Percentiles rank a stretch among this genome's conserved stretches.
Evolutionary conservation across 2,797 vertebrate genomes (phyloP).

Genomic region (Petrocephalus sullivani): DNA sequence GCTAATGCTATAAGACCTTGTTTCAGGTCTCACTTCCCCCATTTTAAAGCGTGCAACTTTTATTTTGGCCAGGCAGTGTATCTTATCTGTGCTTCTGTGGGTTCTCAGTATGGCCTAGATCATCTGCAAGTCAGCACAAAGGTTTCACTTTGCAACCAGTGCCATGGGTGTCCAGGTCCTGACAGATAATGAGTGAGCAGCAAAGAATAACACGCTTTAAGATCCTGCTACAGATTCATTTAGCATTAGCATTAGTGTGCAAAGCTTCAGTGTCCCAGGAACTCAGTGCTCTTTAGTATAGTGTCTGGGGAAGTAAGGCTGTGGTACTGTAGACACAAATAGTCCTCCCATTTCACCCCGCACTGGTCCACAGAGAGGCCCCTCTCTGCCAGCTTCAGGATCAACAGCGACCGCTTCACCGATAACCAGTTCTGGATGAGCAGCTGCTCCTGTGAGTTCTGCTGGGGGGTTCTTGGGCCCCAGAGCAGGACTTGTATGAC

Average conservation of each 20-base stretch:
- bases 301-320: slow-evolving; percentile 48
- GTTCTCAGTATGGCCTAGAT: neutral
- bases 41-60: no score
- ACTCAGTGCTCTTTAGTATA: slow-evolving; percentile 40
- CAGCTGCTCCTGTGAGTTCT: slow-evolving; percentile 27
- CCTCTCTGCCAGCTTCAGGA: slow-evolving; percentile 67
- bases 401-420: slow-evolving; percentile 61
- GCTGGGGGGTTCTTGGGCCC: slow-evolving; percentile 62
- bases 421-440: slow-evolving; percentile 62
- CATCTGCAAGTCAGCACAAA: neutral
- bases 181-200: neutral
- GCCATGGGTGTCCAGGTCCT: neutral
- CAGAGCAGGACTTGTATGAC: slow-evolving; percentile 74
- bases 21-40: no score
- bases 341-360: slow-evolving; percentile 62
- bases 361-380: slow-evolving; percentile 31
- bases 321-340: slow-evolving; percentile 69
- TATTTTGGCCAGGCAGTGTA: neutral
- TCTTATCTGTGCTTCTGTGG: neutral
- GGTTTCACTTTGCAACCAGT: neutral
- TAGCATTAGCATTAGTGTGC: neutral
- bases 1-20: neutral
- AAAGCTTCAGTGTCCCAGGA: slow-evolving; percentile 38
- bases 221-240: neutral
- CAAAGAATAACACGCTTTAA: neutral